Evolutionary conservation across 2,797 vertebrate species (phyloP).

Genomic region (Molossus alvarezi): DNA sequence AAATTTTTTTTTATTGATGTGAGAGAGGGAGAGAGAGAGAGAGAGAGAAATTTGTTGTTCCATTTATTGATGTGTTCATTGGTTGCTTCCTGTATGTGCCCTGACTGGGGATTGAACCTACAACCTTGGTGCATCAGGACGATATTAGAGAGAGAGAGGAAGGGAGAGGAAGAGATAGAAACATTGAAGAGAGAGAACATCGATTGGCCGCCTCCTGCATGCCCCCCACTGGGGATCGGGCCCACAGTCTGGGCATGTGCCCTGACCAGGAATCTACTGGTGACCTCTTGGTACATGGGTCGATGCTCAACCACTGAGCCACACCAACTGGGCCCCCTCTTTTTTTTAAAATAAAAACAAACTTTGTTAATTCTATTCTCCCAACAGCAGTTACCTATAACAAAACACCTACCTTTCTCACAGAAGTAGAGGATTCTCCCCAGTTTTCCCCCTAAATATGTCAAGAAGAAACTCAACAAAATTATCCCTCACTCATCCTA

Average conservation of each 20-base stretch:
- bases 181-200: no score
- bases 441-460: background rate
- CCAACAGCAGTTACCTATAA: background rate
- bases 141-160: background rate
- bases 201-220: no score
- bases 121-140: background rate
- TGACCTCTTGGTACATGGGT: no score
- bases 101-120: background rate
- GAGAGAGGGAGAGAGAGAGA: background rate
- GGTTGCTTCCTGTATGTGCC: background rate
- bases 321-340: no score
- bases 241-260: no score
- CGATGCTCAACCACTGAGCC: no score
- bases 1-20: background rate
- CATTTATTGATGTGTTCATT: background rate
- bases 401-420: conserved; percentile 35
- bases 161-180: no score
- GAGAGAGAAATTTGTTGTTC: background rate
- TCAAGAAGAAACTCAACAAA: conserved; percentile 37
- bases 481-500: conserved; percentile 25
- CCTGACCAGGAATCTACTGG: no score
- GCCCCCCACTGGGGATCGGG: no score
- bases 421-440: conserved; percentile 46
- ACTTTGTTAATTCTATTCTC: conserved; percentile 49
- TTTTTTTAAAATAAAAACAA: background rate